Percentiles rank a stretch among this genome's conserved stretches.
These are phyloP conservation scores for Danaus melanippus DNA, from an alignment of 1,140 invertebrate species.

Conservation along the genomic window DNA sequence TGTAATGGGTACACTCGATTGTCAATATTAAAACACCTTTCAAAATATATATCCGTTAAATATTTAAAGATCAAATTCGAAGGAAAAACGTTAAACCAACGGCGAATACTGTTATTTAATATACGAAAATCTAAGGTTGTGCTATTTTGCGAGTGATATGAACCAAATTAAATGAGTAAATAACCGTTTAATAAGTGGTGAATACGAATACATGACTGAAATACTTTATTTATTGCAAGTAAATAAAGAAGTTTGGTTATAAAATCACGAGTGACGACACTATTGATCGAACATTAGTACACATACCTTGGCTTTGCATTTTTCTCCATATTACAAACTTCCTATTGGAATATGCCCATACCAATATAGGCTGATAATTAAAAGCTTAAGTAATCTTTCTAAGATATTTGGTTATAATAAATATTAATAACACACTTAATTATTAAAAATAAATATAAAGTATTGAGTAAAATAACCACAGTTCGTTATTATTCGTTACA, in stretches of 20 bases:
- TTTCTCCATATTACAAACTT: conserved; percentile 49
- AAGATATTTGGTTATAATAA: conserved; percentile 5
- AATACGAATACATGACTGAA: no score
- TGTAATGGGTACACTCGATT: conserved; percentile 5
- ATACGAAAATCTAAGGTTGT: not conserved
- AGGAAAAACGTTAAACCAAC: conserved; percentile 62
- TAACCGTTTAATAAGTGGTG: no score
- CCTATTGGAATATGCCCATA: conserved; percentile 14
- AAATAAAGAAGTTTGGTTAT: conserved; percentile 36
- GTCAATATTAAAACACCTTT: conserved; percentile 29
- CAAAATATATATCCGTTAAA: conserved; percentile 61
- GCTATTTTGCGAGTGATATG: no score
- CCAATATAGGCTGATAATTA: conserved; percentile 24
- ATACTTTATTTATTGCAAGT: not conserved
- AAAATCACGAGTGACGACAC: conserved; percentile 41
- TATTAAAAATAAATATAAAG: conserved; percentile 48
- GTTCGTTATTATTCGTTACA: conserved; percentile 69
- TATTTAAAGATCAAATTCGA: conserved; percentile 69
- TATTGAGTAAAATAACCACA: conserved; percentile 52
- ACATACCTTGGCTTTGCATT: conserved; percentile 62
- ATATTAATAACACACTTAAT: conserved; percentile 46
- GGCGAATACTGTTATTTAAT: conserved; percentile 20
- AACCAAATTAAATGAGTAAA: no score
- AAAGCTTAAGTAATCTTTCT: conserved; percentile 13
- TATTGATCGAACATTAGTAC: conserved; percentile 54